Percentiles rank a stretch among this genome's conserved stretches.
Evolutionary conservation across 2,797 vertebrate genomes (phyloP).

Genomic region (Petrocephalus schoutedeni): DNA sequence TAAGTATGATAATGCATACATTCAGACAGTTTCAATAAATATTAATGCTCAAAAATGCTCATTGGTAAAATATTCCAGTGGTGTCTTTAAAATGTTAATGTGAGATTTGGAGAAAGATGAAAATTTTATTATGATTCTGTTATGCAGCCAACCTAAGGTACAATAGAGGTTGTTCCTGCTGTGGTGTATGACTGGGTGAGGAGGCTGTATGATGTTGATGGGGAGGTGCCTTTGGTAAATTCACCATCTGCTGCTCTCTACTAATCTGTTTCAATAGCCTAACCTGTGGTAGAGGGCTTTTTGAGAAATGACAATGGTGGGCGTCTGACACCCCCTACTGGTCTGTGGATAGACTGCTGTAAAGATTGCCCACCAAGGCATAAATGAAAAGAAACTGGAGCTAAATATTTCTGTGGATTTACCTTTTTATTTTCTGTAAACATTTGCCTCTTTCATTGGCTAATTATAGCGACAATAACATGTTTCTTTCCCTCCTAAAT

Average conservation of each 20-base stretch:
- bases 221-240: neutral
- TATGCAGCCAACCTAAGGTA: constrained; percentile 50
- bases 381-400: neutral
- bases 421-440: neutral
- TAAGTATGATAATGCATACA: constrained; percentile 13
- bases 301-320: neutral
- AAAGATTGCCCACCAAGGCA: neutral
- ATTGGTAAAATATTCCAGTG: constrained; percentile 9
- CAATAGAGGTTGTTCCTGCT: constrained; percentile 49
- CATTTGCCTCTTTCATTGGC: neutral
- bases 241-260: neutral
- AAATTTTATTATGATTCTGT: constrained; percentile 34
- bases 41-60: neutral
- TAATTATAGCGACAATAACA: neutral
- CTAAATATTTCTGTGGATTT: constrained; percentile 14
- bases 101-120: constrained; percentile 34
- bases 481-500: neutral
- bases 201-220: neutral
- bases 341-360: neutral
- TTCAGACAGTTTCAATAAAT: neutral
- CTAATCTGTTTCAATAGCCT: neutral
- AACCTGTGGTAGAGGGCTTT: constrained; percentile 5
- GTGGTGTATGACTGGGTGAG: neutral
- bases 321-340: neutral
- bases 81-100: constrained; percentile 34